These are phyloP conservation scores for Halcyon smyrnensis DNA, from an alignment of 2,797 vertebrate genomes.

Conservation along the genomic window DNA sequence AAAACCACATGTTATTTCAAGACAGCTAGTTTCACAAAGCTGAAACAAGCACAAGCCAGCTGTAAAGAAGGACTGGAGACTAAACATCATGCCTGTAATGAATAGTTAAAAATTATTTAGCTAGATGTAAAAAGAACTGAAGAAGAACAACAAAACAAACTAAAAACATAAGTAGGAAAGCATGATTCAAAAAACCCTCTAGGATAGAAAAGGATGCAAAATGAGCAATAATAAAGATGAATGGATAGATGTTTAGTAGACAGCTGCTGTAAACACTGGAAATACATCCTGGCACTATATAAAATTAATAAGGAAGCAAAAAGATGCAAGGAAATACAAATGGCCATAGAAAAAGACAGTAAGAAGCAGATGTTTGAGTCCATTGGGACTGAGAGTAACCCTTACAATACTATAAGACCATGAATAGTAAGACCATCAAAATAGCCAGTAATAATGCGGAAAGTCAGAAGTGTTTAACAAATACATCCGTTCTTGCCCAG, in stretches of 20 bases:
- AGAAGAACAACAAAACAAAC: not conserved
- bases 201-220: not conserved
- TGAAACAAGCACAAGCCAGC: not conserved
- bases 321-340: not conserved
- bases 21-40: not conserved
- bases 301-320: not conserved
- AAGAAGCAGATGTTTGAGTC: not conserved
- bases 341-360: not conserved
- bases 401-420: not conserved
- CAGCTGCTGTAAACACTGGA: not conserved
- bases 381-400: not conserved
- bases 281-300: not conserved
- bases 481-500: not conserved
- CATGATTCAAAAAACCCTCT: not conserved
- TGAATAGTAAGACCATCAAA: not conserved
- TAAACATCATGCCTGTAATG: not conserved
- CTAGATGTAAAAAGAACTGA: not conserved
- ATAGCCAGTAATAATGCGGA: not conserved
- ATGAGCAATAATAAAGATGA: not conserved
- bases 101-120: not conserved
- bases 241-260: not conserved
- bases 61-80: not conserved
- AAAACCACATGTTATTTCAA: slow-evolving; percentile 1
- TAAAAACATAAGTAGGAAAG: not conserved
- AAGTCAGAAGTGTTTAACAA: not conserved